Percentiles rank a stretch among this genome's conserved stretches.
Conservation (phyloP, 2,113 vertebrate species). For the Gasterosteus aculeatus region DNA sequence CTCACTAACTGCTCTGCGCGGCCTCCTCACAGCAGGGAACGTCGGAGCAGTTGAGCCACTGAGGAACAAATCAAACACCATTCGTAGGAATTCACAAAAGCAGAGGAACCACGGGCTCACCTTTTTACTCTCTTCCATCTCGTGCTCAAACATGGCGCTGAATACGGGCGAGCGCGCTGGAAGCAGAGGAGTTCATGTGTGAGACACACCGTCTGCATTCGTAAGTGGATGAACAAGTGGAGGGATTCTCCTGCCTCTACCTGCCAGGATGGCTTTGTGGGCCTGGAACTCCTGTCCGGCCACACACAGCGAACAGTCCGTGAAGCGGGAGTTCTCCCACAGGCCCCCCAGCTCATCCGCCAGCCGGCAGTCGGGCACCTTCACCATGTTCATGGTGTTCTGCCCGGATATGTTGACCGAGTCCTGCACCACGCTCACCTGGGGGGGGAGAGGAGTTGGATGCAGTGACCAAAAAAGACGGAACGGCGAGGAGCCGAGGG, state of each 20-base stretch:
- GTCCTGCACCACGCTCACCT: slow-evolving; percentile 99
- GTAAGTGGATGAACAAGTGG: neutral
- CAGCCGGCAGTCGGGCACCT: slow-evolving; percentile 96
- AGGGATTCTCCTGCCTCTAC: slow-evolving; percentile 69
- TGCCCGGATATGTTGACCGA: slow-evolving; percentile 98
- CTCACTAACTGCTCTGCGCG: slow-evolving; percentile 47
- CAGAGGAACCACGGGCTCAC: slow-evolving; percentile 73
- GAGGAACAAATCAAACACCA: slow-evolving; percentile 34
- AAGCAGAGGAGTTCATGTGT: slow-evolving; percentile 10
- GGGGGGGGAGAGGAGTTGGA: neutral
- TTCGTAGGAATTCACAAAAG: slow-evolving; percentile 3
- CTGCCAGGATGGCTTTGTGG: slow-evolving; percentile 98
- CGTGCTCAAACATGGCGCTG: slow-evolving; percentile 99
- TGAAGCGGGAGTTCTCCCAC: slow-evolving; percentile 98
- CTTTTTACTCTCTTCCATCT: slow-evolving; percentile 99
- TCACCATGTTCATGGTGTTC: slow-evolving; percentile 99
- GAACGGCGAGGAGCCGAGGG: neutral
- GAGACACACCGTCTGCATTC: neutral
- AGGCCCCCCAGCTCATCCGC: slow-evolving; percentile 95
- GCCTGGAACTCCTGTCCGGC: slow-evolving; percentile 98
- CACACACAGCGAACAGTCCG: slow-evolving; percentile 95
- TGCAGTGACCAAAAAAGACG: too few species aligned
- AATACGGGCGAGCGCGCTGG: slow-evolving; percentile 96
- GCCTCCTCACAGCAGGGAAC: slow-evolving; percentile 20
- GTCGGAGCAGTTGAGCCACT: slow-evolving; percentile 7